phyloP scores from a whole-genome alignment of 2,797 vertebrate genomes.

The Argentina silus region DNA sequence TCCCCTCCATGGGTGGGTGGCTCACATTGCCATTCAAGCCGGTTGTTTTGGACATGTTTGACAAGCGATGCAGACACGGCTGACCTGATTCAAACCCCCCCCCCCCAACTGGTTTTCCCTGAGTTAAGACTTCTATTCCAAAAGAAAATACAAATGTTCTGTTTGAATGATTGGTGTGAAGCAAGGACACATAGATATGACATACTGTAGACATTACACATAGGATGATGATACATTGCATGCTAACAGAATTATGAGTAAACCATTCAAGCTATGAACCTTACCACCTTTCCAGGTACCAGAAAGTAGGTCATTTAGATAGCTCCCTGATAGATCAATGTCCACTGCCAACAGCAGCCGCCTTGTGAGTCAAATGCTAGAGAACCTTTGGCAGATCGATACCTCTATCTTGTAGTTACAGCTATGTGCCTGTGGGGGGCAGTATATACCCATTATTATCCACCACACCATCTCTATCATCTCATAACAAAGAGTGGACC shows the following conservation, averaged over 20 bases:
- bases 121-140: neutral
- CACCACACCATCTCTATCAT: conserved; percentile 12
- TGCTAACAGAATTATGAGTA: neutral
- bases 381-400: neutral
- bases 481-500: neutral
- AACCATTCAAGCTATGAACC: neutral
- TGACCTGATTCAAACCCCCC: conserved; percentile 19
- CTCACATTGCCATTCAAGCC: neutral
- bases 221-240: no score
- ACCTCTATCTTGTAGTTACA: conserved; percentile 12
- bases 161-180: neutral
- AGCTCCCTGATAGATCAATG: neutral
- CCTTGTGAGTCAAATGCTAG: neutral
- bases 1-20: conserved; percentile 19
- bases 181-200: neutral
- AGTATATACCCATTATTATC: conserved; percentile 66
- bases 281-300: no score
- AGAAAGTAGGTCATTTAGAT: no score
- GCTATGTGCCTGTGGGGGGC: conserved; percentile 68
- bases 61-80: neutral
- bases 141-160: neutral
- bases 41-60: neutral
- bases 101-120: neutral
- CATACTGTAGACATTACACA: no score
- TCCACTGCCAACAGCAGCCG: neutral